Evolutionary conservation across 2,113 vertebrate genomes (phyloP), one percentile per base, ranked within the genome.

Genomic region (Oenanthe oenanthe): DNA sequence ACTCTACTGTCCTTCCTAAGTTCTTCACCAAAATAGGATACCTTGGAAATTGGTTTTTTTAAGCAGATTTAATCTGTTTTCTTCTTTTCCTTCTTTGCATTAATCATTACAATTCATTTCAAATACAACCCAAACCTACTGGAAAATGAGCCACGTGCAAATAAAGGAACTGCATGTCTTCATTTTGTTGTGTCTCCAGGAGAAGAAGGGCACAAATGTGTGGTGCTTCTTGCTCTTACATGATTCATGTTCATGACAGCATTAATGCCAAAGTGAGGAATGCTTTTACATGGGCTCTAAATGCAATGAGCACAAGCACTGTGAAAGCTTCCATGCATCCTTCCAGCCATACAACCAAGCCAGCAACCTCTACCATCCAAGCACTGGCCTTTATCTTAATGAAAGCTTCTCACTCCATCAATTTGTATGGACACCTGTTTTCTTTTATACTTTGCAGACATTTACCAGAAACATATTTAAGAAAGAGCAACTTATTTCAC

Each of bases 341-440:
- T 78, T 81, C 48, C 74, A 91, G 50, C 34, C 50, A 62, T 7
- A 60, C 57, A 85, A 60, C 25, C 34, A 65, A 65, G 50, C 14
- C 71, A 94, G 65, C 36, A 91, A 74, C 29, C 42, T 88, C 81
- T 58, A 29, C 58, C 34, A 40, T 31, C 50, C 62, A 76, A 72
- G 74, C 32, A 76, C 47, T 68, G 51, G 54, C 50, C 81, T 89
- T 61, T 82, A 82, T 76, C 89, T 83, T 79, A 89, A 83, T 76
- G 74, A 95, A 97, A 93, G 78, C 87, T 76, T 82, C 66, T 73
- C 94, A 83, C 75, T 85, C 63, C 56, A 88, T 85, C 89, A 89
- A 70, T 85, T 73, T 62, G 45, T 51, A 85, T 0, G 25, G 62
- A 76, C 43, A 78, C 70, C 47, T 95, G 80, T 66, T 92, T 88